Base-by-base conservation (phyloP, 2,113 vertebrate species). In the Oryzias javanicus region DNA sequence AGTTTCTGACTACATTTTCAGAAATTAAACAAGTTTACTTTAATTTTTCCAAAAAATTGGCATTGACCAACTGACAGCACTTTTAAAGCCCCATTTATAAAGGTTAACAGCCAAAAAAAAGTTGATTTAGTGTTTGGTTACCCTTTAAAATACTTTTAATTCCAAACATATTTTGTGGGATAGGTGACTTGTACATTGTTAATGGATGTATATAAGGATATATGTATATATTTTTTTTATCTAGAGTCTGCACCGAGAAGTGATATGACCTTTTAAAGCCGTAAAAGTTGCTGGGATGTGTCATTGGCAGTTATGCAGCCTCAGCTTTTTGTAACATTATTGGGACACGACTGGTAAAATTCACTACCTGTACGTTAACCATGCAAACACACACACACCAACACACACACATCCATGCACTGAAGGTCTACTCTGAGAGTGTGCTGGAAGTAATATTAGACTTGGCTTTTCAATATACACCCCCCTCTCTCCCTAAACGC, bases 391-490 rank as follows among this genome's bases (percentile, higher is more conserved):
- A 51, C 19, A 18, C 55, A 46, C 46, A 65, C 4, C 50, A 50
- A 0, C 57, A 35, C 66, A 16, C 22, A 17, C 48, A 25, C 64
- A 51, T 19, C 2, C 55, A 41, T 40, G 42, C 46, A 65, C 4
- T 50, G 49, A 40, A 60, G 55, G 59, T 81, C 74, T 66, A 51
- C 68, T 72, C 49, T 76, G 78, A 84, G 82, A 46, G 42, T 66
- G 64, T 60, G 62, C 42, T 55, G 70, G 81, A 76, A 65, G 80
- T 77, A 83, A 75, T 74, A 79, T 86, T 69, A 72, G 53, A 60
- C 78, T 62, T 67, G 42, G 69, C 69, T 80, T 87, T 88, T 74
- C 80, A 86, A 86, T 87, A 85, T 82, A 85, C 79, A 74, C 74
- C 58, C 1, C 60, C 54, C 44, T 52, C 56, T 68, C 59, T 48